Base-by-base conservation (phyloP, 2,797 vertebrate genomes). In the Semaprochilodus insignis region DNA sequence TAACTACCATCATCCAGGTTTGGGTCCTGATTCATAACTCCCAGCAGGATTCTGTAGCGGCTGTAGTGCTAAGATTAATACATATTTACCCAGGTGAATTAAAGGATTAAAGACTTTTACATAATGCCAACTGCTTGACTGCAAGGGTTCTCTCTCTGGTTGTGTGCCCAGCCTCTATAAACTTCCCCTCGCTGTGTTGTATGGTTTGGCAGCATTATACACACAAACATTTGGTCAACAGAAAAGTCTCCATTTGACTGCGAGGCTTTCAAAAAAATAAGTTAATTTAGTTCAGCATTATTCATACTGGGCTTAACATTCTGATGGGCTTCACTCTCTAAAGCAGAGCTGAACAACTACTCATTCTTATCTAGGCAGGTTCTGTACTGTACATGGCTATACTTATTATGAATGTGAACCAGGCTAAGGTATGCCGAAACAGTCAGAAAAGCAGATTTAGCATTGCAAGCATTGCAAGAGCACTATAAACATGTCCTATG, bases 191-290 rank as follows among this genome's bases (percentile, higher is more conserved):
- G 70, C 36, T 78, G 57, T 69, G 88, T 85, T 87, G 75, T 78
- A 85, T 93, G 93, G 93, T 92, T 95, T 96, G 94, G 93, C 92
- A 90, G 25, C 82, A 63, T 0, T 81, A 87, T 81, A 63, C 89
- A 94, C 85, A 86, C 91, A 93, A 92, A 92, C 93, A 93, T 89
- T 91, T 90, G 90, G 83, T 65, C 88, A 84, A 90, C 80, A 89
- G 84, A 90, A 93, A 91, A 91, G 87, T 88, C 90, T 90, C 88
- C 94, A 91, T 89, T 86, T 93, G 90, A 93, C 84, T 90, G 72
- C 90, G 90, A 91, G 88, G 89, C 86, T 91, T 84, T 84, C 83
- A 89, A 92, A 83, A 3, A 48, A 91, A 93, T 87, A 91, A 91
- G 88, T 91, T 91, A 77, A 88, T 90, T 91, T 82, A 90, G 88